A percentile compares a stretch with the other conserved stretches of the same genome.
Evolutionary conservation across 2,888 invertebrate genomes (phyloP).

Genomic region (Eupithecia inturbata): DNA sequence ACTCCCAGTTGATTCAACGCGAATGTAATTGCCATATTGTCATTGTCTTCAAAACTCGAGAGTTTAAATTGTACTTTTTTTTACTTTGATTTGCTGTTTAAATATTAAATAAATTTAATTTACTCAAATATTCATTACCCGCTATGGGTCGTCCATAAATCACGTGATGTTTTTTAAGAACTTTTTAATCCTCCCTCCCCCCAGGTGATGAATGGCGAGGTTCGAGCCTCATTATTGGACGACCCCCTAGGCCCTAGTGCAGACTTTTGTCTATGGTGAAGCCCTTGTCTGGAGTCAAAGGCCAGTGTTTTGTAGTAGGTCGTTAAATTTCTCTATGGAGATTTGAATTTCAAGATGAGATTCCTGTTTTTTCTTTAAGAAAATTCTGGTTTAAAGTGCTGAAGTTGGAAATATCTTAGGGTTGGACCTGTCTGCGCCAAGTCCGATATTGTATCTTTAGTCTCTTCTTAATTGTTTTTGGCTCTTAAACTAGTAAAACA

Average conservation of each 20-base stretch:
- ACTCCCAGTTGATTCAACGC: too few relatives aligned
- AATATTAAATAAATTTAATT: neutral
- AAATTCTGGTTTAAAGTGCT: constrained; percentile 49
- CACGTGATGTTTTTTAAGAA: too few relatives aligned
- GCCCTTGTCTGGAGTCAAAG: constrained; percentile 58
- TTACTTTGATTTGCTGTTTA: neutral
- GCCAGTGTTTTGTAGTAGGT: constrained; percentile 57
- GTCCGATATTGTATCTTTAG: neutral
- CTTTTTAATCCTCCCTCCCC: too few relatives aligned
- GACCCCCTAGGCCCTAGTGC: too few relatives aligned
- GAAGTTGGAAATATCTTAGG: constrained; percentile 47
- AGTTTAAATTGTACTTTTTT: neutral
- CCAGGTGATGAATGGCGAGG: too few relatives aligned
- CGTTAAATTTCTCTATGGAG: constrained; percentile 63
- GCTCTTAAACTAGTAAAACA: neutral
- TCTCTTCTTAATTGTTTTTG: neutral
- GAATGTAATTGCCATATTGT: too few relatives aligned
- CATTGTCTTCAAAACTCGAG: neutral
- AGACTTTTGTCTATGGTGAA: constrained; percentile 43
- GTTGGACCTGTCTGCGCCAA: neutral
- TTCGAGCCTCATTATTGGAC: too few relatives aligned
- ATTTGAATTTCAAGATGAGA: constrained; percentile 58
- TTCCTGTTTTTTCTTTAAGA: constrained; percentile 48
- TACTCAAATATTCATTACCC: neutral
- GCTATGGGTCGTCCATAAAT: too few relatives aligned